Evolutionary conservation across 2,113 vertebrate genomes (phyloP), one percentile per base, ranked within the genome.

Genomic region (Ciconia maguari): DNA sequence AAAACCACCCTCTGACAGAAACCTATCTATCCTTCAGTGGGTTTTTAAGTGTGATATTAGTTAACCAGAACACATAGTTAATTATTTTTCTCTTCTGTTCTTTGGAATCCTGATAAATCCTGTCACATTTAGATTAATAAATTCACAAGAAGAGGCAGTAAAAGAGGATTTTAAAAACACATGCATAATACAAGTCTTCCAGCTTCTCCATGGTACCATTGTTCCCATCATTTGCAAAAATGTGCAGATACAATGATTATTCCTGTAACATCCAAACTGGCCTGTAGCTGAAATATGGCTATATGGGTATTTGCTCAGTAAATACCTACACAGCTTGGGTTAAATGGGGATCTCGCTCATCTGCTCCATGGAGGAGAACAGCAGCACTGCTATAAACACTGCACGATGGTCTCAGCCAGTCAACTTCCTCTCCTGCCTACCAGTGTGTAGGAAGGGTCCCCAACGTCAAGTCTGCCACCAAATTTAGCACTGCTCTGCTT

Each of bases 111-210:
- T 78, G 24, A 83, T 70, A 89, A 87, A 89, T 75, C 18, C 46
- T 75, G 48, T 68, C 82, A 92, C 62, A 83, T 57, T 77, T 66
- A 76, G 51, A 84, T 85, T 52, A 51, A 71, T 77, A 10, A 62
- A 80, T 71, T 54, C 14, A 21, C 16, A 83, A 75, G 36, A 87
- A 70, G 30, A 87, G 51, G n/a, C 61, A 91, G 29, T 36, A 68
- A 89, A 74, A 78, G 57, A 91, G n/a, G 66, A 65, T 87, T 89
- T 96, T 26, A 49, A 87, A 87, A 82, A 19, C 22, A 49, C 22
- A 64, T 26, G 48, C 19, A 26, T 61, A 94, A 80, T 34, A 55
- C 21, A 89, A 81, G 27, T 44, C 76, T 75, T 74, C 65, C 42
- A 84, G 29, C 42, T 81, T 60, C 70, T 41, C 24, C 29, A 54